A percentile compares a stretch with the other conserved stretches of the same genome.
Evolutionary conservation across 2,888 invertebrate genomes (phyloP).

Genomic region (Pammene fasciana): DNA sequence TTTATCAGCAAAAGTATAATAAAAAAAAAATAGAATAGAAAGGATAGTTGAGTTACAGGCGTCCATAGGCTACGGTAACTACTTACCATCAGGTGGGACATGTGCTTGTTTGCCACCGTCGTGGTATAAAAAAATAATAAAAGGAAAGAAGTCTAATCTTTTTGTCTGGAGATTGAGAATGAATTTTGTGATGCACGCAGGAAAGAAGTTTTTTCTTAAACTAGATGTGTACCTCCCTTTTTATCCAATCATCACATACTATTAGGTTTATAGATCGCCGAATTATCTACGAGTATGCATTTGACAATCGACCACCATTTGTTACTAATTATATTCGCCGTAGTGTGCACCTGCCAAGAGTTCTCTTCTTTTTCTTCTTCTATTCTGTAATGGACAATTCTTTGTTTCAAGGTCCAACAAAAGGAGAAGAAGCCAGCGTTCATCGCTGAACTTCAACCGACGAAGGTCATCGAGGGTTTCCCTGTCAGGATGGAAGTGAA

Average conservation of each 20-base stretch:
- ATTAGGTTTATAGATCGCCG: neutral
- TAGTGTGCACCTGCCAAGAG: neutral
- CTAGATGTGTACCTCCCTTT: constrained; percentile 1
- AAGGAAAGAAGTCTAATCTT: too few species aligned
- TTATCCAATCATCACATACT: constrained; percentile 3
- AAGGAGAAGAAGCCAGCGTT: constrained; percentile 90
- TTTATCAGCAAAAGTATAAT: too few species aligned
- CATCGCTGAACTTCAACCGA: constrained; percentile 87
- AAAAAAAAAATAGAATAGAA: too few species aligned
- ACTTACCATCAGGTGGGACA: too few species aligned
- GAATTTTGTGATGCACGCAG: constrained; percentile 8
- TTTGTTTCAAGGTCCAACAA: constrained; percentile 79
- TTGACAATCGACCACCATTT: neutral
- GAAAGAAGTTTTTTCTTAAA: neutral
- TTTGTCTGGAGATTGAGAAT: neutral
- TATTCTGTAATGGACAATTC: neutral
- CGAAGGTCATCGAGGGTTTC: constrained; percentile 92
- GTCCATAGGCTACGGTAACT: too few species aligned
- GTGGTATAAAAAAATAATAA: too few species aligned
- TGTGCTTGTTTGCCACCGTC: too few species aligned
- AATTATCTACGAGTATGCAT: neutral
- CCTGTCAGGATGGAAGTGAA: constrained; percentile 91
- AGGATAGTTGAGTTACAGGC: too few species aligned
- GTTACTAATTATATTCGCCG: constrained; percentile 8
- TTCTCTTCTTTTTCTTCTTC: neutral